phyloP scores from a whole-genome alignment of 2,797 vertebrate species.

The Tadarida brasiliensis region DNA sequence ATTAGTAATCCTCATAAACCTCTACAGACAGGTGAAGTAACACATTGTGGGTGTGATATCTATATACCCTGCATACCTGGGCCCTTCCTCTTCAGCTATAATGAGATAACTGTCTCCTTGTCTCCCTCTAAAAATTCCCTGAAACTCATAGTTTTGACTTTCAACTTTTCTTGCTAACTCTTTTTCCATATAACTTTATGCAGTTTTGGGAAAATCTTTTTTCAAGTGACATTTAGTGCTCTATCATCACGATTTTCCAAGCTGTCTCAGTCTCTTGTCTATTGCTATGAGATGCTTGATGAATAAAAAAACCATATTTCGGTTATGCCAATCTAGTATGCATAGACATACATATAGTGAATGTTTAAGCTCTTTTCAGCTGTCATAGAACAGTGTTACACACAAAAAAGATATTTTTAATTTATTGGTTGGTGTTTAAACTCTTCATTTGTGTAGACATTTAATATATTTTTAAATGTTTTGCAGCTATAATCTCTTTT shows the following conservation, averaged over 20 bases:
- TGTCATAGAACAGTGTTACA: background rate
- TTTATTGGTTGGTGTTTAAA: constrained; percentile 9
- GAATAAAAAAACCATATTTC: constrained; percentile 33
- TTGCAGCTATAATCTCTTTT: background rate
- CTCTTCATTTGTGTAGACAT: background rate
- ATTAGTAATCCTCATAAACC: background rate
- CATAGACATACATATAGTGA: background rate
- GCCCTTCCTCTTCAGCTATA: background rate
- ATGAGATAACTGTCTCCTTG: background rate
- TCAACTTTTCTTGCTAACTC: background rate
- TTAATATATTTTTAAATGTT: constrained; percentile 16
- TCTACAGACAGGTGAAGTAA: background rate
- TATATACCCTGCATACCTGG: background rate
- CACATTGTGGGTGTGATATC: no score
- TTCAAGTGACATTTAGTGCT: constrained; percentile 20
- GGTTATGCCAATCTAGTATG: background rate
- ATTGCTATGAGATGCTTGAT: constrained; percentile 30
- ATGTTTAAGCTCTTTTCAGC: constrained; percentile 1
- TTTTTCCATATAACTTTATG: background rate
- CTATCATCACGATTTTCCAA: background rate
- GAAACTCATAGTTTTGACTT: background rate
- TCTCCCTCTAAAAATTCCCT: background rate
- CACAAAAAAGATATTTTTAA: background rate
- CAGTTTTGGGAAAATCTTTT: background rate
- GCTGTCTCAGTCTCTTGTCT: background rate